phyloP scores from a whole-genome alignment of 2,113 vertebrate species.

The Talpa occidentalis region DNA sequence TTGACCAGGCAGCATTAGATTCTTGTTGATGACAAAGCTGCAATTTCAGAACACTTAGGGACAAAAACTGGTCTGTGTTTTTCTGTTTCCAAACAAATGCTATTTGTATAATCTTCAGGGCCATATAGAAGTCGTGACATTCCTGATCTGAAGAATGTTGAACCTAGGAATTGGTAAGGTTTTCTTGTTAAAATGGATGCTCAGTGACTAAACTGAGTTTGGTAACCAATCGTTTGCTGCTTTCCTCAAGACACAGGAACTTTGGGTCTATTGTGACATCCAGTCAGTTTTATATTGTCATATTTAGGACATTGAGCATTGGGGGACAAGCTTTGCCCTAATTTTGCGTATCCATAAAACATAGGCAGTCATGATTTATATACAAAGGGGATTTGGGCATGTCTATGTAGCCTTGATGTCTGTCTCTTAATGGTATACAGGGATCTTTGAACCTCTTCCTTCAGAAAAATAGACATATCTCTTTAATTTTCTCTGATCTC shows the following conservation, averaged over 20 bases:
- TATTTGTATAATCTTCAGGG: not conserved
- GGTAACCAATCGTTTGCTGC: not conserved
- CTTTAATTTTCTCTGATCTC: constrained; percentile 28
- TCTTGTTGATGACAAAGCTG: not conserved
- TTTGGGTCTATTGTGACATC: not conserved
- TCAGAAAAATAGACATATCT: not conserved
- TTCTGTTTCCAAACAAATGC: not conserved
- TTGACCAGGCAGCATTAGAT: not conserved
- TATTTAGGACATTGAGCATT: not conserved
- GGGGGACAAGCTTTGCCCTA: not conserved
- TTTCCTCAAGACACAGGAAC: not conserved
- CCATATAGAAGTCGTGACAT: not conserved
- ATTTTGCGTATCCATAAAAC: not conserved
- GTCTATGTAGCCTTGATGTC: not conserved
- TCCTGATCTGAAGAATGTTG: not conserved
- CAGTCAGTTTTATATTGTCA: not conserved
- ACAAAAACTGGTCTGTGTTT: not conserved
- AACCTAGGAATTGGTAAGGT: not conserved
- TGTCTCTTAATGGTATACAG: not conserved
- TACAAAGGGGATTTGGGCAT: not conserved
- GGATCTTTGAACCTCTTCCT: not conserved
- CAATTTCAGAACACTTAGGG: not conserved
- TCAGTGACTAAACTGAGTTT: not conserved
- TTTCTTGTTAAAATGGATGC: not conserved
- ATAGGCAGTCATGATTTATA: not conserved